phyloP scores from a whole-genome alignment of 1,140 invertebrate genomes.

The Drosophila kikkawai region DNA sequence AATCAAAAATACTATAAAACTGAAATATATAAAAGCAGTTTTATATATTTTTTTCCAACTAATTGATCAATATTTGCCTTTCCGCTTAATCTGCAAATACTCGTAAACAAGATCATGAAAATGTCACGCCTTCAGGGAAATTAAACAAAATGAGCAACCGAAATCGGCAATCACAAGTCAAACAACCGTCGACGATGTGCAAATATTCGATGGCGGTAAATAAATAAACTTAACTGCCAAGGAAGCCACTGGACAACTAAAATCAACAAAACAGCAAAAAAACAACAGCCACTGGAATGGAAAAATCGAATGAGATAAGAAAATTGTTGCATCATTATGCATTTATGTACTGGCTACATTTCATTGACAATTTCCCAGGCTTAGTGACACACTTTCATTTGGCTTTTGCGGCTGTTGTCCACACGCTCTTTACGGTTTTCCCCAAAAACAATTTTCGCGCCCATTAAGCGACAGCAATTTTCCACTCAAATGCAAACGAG shows the following conservation, averaged over 20 bases:
- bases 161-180: conserved; percentile 11
- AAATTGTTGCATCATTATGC: conserved; percentile 80
- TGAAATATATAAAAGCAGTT: no score
- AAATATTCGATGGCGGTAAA: conserved; percentile 47
- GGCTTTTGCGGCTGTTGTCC: conserved; percentile 59
- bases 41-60: background rate
- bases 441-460: conserved; percentile 58
- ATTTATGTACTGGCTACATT: conserved; percentile 42
- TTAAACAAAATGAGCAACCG: conserved; percentile 29
- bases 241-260: conserved; percentile 19
- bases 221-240: conserved; percentile 45
- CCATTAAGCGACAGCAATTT: conserved; percentile 74
- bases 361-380: conserved; percentile 78
- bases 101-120: conserved; percentile 10
- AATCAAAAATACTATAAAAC: background rate
- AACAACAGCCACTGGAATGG: conserved; percentile 1
- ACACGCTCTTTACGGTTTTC: conserved; percentile 71
- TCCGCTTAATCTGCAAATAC: conserved; percentile 7
- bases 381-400: conserved; percentile 74
- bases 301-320: conserved; percentile 68
- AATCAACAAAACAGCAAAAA: conserved; percentile 17
- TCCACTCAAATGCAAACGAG: conserved; percentile 68
- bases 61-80: conserved; percentile 14
- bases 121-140: conserved; percentile 2
- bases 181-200: conserved; percentile 13